Conservation (phyloP, 2,888 invertebrate species). For the Mesorhabditis belari region DNA sequence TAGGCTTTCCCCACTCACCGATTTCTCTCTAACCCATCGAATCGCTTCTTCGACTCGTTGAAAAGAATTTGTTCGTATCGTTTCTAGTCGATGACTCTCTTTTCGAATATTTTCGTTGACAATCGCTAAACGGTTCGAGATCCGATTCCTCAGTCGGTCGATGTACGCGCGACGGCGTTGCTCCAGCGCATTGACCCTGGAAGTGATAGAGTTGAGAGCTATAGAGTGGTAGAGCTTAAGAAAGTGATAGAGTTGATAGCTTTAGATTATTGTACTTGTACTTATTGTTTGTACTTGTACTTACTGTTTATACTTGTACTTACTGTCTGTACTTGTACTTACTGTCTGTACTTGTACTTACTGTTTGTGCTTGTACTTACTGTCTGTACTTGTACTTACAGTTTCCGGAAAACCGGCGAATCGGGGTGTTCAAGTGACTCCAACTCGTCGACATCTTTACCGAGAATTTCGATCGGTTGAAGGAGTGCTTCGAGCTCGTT, state of each 20-base stretch:
- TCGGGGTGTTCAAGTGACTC: conserved; percentile 7
- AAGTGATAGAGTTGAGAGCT: no score
- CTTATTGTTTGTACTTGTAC: no score
- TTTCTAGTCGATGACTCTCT: not conserved
- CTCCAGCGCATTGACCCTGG: conserved; percentile 53
- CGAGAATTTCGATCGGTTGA: not conserved
- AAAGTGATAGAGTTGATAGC: no score
- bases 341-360: no score
- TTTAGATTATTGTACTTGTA: no score
- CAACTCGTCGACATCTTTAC: conserved; percentile 7
- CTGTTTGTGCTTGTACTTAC: no score
- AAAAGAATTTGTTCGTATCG: not conserved
- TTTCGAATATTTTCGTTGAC: not conserved
- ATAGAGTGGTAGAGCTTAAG: no score
- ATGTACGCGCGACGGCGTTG: conserved; percentile 78
- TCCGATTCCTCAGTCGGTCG: conserved; percentile 74
- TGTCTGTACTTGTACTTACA: no score
- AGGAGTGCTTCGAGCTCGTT: conserved; percentile 8
- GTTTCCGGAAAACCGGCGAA: not conserved
- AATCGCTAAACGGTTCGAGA: conserved; percentile 60
- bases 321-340: no score
- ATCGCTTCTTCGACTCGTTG: not conserved
- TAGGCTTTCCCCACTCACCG: conserved; percentile 62
- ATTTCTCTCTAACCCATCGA: conserved; percentile 61
- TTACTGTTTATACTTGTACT: no score